phyloP scores from a whole-genome alignment of 2,113 vertebrate species.

The human region GRCh38 chr2:219000001-219000500 shows the following conservation, averaged over 20 bases:
- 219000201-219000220: neutral
- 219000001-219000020: constrained; percentile 1
- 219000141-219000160: neutral
- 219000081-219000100: constrained; percentile 61
- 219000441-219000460: neutral
- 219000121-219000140: neutral
- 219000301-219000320: neutral
- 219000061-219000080: neutral
- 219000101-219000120: constrained; percentile 62
- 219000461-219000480: neutral
- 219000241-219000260: too few relatives aligned
- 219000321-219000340: neutral
- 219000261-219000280: neutral
- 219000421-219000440: neutral
- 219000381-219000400: neutral
- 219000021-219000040: constrained; percentile 4
- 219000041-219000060: constrained; percentile 46
- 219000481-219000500: neutral
- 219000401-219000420: neutral
- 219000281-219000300: neutral
- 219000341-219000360: neutral
- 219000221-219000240: neutral
- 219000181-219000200: constrained; percentile 30
- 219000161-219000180: neutral
- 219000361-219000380: neutral